These are phyloP conservation scores for Hemithea aestivaria DNA, from an alignment of 2,888 invertebrate species.

Conservation along the genomic window DNA sequence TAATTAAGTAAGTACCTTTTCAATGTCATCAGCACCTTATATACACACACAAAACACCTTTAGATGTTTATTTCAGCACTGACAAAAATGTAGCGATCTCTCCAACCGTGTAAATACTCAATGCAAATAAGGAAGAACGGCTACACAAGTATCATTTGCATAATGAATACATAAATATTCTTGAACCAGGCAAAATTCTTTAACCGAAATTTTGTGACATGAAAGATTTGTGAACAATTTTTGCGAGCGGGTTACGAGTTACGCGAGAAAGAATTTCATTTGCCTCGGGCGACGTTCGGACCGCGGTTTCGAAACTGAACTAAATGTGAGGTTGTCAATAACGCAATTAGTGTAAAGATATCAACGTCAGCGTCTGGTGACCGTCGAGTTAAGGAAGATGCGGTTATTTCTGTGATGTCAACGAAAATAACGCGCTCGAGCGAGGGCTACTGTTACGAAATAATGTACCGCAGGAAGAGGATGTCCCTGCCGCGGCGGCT, in stretches of 20 bases:
- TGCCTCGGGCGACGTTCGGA: constrained; percentile 24
- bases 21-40: no score
- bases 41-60: constrained; percentile 6
- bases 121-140: constrained; percentile 49
- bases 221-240: constrained; percentile 10
- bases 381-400: constrained; percentile 64
- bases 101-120: constrained; percentile 41
- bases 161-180: constrained; percentile 39
- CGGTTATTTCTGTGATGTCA: constrained; percentile 75
- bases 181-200: constrained; percentile 8
- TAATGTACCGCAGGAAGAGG: constrained; percentile 66
- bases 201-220: no score
- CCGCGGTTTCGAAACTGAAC: constrained; percentile 51
- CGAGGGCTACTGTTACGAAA: constrained; percentile 69
- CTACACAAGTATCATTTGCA: constrained; percentile 46
- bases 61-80: constrained; percentile 20
- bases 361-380: constrained; percentile 69
- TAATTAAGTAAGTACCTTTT: no score
- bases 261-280: constrained; percentile 22
- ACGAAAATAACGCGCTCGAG: constrained; percentile 68
- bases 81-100: constrained; percentile 31
- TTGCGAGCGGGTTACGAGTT: constrained; percentile 12
- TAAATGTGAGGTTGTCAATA: constrained; percentile 69
- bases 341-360: constrained; percentile 74
- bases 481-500: constrained; percentile 48